phyloP scores from a whole-genome alignment of 2,113 vertebrate species.

The Corythornis cristatus region DNA sequence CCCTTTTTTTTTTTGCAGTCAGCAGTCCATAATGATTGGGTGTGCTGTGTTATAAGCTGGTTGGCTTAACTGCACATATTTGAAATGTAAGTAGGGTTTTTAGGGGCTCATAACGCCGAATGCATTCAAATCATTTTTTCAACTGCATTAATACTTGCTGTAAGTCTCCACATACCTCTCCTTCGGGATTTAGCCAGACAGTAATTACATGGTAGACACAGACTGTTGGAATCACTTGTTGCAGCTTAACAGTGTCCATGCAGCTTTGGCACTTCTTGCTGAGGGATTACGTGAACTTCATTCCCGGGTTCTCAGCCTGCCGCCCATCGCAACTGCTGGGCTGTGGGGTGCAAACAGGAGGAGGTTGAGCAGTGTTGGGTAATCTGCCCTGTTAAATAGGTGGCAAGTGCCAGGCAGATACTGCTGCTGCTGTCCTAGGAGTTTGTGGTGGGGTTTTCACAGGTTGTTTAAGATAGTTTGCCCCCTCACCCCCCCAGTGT shows the following conservation, averaged over 20 bases:
- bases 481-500: not conserved
- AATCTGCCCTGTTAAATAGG: not conserved
- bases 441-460: not conserved
- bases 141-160: not conserved
- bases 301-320: not conserved
- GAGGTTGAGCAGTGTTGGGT: not conserved
- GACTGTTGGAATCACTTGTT: constrained; percentile 31
- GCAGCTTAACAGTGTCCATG: constrained; percentile 4
- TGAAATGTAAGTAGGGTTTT: constrained; percentile 38
- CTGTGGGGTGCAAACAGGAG: not conserved
- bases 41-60: not conserved
- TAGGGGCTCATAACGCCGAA: not conserved
- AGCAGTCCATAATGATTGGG: not conserved
- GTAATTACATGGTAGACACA: constrained; percentile 34
- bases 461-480: not conserved
- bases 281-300: not conserved
- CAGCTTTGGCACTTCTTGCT: not conserved
- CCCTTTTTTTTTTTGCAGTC: not conserved
- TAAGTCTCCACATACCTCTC: not conserved
- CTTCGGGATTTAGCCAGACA: constrained; percentile 22
- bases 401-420: not conserved
- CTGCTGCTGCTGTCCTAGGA: not conserved
- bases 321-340: not conserved
- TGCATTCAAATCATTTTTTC: not conserved
- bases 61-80: not conserved